Evolutionary conservation across 2,888 invertebrate species (phyloP), one percentile per base, ranked within the genome.

Genomic region (Celastrina argiolus): DNA sequence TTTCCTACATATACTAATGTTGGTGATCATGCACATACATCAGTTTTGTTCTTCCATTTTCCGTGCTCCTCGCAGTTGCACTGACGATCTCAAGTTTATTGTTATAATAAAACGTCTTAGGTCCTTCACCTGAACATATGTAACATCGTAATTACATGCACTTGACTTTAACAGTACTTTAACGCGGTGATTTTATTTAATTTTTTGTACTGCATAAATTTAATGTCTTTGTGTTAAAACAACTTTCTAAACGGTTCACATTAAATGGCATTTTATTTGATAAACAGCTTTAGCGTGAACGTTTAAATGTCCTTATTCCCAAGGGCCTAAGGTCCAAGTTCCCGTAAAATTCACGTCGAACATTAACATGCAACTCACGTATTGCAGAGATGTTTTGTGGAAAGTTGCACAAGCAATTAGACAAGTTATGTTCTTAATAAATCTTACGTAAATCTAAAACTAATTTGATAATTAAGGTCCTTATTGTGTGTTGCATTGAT

Each of bases 331-430:
- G 56, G 28, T 56, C 39, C 28, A 36, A 34, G 12, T 64, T 56
- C 18, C 34, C 5, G 2, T 51, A 56, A 64, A 51, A 7, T n/a
- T 14, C 22, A 34, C 31, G n/a, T 16, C 58, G 58, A 58, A 58
- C 8, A 28, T 56, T 31, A 51, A 74, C 75, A 78, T 79, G 76
- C 78, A 71, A 70, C 72, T 74, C 79, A 79, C 78, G 81, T 76
- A 74, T 68, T 75, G 77, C 78, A 81, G 70, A 76, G 73, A 74
- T 77, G 78, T 75, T 78, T 77, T 74, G 72, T 76, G 73, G 74
- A 78, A 73, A 70, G 79, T 86, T 87, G 81, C 78, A 81, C 82
- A 85, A 84, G 79, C 80, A 87, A 86, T 87, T 87, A 87, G 79
- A 73, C 74, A 71, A 74, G 72, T 73, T 68, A 74, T 76, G 75